phyloP scores from a whole-genome alignment of 2,113 vertebrate species.

The Neomonachus schauinslandi region DNA sequence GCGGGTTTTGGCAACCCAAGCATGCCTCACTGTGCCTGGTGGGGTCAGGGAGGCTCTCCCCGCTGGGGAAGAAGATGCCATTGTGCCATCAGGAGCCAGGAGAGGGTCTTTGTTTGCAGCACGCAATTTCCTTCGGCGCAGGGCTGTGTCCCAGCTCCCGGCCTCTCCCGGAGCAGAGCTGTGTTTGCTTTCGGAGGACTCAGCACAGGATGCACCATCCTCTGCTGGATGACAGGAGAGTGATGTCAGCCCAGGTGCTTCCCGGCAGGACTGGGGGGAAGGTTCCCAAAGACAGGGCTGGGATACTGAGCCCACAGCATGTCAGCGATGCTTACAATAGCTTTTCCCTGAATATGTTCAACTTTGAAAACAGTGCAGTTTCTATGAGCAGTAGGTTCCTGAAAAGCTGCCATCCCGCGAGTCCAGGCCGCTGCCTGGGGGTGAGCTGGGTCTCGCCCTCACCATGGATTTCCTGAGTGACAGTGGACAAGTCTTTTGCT shows the following conservation, averaged over 20 bases:
- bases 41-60: neutral
- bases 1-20: neutral
- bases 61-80: neutral
- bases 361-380: neutral
- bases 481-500: neutral
- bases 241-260: conserved; percentile 85
- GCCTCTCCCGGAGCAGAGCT: neutral
- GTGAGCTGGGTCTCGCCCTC: neutral
- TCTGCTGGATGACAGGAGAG: conserved; percentile 33
- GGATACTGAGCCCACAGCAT: conserved; percentile 40
- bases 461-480: rapidly evolving
- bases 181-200: conserved; percentile 74
- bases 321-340: conserved; percentile 60
- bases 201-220: conserved; percentile 79
- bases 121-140: neutral
- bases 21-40: rapidly evolving
- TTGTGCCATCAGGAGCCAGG: rapidly evolving
- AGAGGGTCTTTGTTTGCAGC: neutral
- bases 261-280: conserved; percentile 57
- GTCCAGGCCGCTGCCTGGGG: rapidly evolving
- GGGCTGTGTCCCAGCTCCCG: neutral
- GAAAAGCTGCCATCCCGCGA: neutral
- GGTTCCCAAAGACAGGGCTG: neutral
- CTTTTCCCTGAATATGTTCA: neutral
- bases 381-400: neutral